These are phyloP conservation scores for Diplolepis rosae DNA, from an alignment of 2,888 invertebrate species.

Conservation along the genomic window DNA sequence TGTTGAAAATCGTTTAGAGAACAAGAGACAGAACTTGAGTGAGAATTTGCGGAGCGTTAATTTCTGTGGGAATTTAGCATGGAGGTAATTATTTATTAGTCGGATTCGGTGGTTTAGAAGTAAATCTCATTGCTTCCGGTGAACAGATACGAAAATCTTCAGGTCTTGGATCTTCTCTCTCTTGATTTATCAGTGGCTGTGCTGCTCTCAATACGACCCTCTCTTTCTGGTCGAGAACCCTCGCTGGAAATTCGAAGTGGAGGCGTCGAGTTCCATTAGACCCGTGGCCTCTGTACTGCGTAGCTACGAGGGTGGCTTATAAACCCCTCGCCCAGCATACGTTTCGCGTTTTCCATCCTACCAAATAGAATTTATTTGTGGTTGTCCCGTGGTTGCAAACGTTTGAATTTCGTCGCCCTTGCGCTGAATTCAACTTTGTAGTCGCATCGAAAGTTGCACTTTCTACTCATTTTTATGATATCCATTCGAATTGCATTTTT, in stretches of 20 bases:
- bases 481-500: no score
- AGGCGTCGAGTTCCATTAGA: slow-evolving; percentile 61
- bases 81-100: slow-evolving; percentile 11
- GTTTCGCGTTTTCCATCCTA: slow-evolving; percentile 61
- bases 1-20: background rate
- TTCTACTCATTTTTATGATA: no score
- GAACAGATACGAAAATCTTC: slow-evolving; percentile 7
- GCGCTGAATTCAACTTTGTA: slow-evolving; percentile 36
- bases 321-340: slow-evolving; percentile 54
- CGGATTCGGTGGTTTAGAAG: background rate
- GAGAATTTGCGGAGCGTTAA: background rate
- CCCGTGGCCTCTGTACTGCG: slow-evolving; percentile 42
- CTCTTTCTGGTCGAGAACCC: slow-evolving; percentile 44
- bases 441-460: slow-evolving; percentile 31
- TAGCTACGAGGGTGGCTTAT: slow-evolving; percentile 43
- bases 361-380: slow-evolving; percentile 70
- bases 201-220: slow-evolving; percentile 40
- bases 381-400: slow-evolving; percentile 48
- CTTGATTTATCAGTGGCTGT: slow-evolving; percentile 14
- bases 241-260: slow-evolving; percentile 51
- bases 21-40: background rate
- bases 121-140: slow-evolving; percentile 19
- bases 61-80: background rate
- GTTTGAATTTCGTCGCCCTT: slow-evolving; percentile 46
- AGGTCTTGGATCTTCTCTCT: background rate